Evolutionary conservation across 2,888 invertebrate species (phyloP).

Genomic region (Acheta domesticus): DNA sequence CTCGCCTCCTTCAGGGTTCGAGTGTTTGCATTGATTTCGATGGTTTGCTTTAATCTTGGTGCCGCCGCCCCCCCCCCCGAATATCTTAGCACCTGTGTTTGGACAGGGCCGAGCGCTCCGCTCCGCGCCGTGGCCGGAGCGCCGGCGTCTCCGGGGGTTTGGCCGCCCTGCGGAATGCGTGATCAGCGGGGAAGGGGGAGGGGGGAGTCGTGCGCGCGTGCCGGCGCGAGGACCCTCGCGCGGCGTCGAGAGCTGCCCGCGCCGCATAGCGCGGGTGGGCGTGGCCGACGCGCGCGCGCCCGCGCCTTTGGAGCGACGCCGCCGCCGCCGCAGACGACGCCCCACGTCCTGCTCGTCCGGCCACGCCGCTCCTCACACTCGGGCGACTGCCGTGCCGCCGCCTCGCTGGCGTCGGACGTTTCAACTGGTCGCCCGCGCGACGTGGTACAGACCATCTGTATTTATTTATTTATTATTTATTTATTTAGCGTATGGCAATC

Average conservation of each 20-base stretch:
- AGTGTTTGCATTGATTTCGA: neutral
- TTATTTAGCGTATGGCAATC: no score
- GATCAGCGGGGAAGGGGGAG: neutral
- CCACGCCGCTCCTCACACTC: no score
- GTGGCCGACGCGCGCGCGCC: neutral
- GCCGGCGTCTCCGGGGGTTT: neutral
- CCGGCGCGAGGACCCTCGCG: neutral
- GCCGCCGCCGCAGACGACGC: neutral
- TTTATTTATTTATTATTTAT: no score
- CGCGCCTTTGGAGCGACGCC: no score
- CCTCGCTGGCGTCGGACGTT: no score
- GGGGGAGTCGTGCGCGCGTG: neutral
- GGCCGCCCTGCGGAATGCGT: neutral
- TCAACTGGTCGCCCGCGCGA: no score
- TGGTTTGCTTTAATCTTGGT: slow-evolving; percentile 1
- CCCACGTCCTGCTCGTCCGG: neutral
- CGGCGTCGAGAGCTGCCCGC: neutral
- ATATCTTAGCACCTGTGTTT: slow-evolving; percentile 10
- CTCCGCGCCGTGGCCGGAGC: neutral
- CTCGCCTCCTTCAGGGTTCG: neutral
- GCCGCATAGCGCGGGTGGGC: neutral
- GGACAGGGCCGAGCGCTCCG: neutral
- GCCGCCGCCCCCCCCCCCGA: neutral
- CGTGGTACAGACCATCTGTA: no score
- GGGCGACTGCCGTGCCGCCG: no score